These are phyloP conservation scores for Ochropleura plecta DNA, from an alignment of 2,888 invertebrate species.

Conservation along the genomic window DNA sequence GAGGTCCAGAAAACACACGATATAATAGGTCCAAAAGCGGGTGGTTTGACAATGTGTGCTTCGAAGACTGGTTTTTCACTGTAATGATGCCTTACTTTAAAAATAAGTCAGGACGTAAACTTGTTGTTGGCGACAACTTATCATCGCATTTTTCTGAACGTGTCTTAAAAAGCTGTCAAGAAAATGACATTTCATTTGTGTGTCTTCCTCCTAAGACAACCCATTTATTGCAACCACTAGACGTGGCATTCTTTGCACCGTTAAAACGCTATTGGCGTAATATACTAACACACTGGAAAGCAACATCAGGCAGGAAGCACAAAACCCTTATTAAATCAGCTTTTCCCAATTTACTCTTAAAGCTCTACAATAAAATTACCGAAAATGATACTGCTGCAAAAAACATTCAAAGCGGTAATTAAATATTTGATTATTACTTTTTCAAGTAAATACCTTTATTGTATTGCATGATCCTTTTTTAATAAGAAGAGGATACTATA, in stretches of 20 bases:
- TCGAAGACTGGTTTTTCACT: slow-evolving; percentile 60
- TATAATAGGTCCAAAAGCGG: slow-evolving; percentile 28
- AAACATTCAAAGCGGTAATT: slow-evolving; percentile 25
- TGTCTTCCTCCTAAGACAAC: slow-evolving; percentile 37
- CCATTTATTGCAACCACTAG: not conserved
- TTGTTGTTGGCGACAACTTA: slow-evolving; percentile 77
- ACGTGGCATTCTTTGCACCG: no score
- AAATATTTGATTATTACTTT: no score
- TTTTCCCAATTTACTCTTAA: slow-evolving; percentile 44
- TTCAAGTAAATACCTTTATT: no score
- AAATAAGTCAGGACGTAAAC: slow-evolving; percentile 64
- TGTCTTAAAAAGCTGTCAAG: slow-evolving; percentile 67
- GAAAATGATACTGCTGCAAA: slow-evolving; percentile 58
- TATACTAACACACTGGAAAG: no score
- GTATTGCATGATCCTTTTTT: no score
- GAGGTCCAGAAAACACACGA: slow-evolving; percentile 25
- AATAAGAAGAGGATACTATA: no score
- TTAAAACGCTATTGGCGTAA: no score
- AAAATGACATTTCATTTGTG: slow-evolving; percentile 70
- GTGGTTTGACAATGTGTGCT: slow-evolving; percentile 50
- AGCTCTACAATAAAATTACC: slow-evolving; percentile 65
- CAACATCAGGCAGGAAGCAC: no score
- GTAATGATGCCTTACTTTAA: slow-evolving; percentile 56
- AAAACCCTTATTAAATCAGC: no score
- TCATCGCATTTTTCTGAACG: slow-evolving; percentile 65